Conservation (phyloP, 2,888 invertebrate species). For the Phania funesta region DNA sequence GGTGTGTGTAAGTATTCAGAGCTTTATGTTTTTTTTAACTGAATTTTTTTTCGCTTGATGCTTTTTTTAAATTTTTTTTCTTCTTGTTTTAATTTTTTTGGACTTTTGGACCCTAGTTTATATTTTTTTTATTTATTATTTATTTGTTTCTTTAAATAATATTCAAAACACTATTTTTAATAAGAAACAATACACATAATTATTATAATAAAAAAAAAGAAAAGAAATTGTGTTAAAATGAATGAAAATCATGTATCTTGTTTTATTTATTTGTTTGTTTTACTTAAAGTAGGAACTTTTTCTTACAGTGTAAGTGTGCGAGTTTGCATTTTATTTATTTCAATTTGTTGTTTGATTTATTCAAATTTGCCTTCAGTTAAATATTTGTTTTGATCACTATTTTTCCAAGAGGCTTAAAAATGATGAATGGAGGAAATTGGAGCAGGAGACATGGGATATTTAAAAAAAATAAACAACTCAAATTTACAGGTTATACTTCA, state of each 20-base stretch:
- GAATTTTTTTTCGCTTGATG: constrained; percentile 36
- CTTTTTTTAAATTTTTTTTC: constrained; percentile 35
- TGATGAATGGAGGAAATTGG: constrained; percentile 24
- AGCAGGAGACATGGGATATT: constrained; percentile 12
- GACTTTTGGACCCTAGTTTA: constrained; percentile 66
- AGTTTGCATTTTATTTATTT: constrained; percentile 45
- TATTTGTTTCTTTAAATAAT: not conserved
- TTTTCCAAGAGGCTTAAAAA: constrained; percentile 10
- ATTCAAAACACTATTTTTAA: not conserved
- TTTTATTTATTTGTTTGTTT: constrained; percentile 23
- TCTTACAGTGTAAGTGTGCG: constrained; percentile 65
- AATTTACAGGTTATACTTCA: not conserved
- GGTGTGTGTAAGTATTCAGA: constrained; percentile 18
- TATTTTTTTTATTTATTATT: constrained; percentile 37
- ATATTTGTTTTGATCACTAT: constrained; percentile 21
- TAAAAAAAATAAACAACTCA: not conserved
- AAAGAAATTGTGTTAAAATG: constrained; percentile 13
- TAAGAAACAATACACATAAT: not conserved
- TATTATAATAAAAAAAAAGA: constrained; percentile 18
- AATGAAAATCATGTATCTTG: constrained; percentile 7
- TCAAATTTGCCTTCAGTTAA: constrained; percentile 15
- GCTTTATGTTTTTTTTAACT: constrained; percentile 47
- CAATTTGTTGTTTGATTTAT: not conserved
- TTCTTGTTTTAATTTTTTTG: constrained; percentile 40
- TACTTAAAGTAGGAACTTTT: constrained; percentile 65